phyloP scores from a whole-genome alignment of 2,888 invertebrate species.

The Drosophila meridiana region DNA sequence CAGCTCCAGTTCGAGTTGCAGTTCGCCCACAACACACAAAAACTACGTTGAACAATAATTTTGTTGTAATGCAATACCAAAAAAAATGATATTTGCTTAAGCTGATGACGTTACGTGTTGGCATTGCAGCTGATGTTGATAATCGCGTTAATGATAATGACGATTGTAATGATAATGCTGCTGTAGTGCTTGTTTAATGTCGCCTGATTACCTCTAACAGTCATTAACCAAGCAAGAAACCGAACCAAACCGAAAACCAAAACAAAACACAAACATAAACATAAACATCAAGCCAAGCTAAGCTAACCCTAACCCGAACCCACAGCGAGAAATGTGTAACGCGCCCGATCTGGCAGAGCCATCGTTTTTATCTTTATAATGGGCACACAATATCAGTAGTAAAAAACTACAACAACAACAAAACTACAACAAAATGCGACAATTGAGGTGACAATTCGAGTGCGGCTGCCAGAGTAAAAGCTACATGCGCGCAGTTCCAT shows the following conservation, averaged over 20 bases:
- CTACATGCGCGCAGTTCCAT: slow-evolving; percentile 19
- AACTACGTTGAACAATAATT: slow-evolving; percentile 60
- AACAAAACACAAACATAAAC: slow-evolving; percentile 42
- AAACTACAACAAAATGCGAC: slow-evolving; percentile 43
- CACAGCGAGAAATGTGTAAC: slow-evolving; percentile 38
- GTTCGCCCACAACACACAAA: slow-evolving; percentile 31
- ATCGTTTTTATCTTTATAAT: slow-evolving; percentile 78
- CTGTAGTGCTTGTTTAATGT: slow-evolving; percentile 70
- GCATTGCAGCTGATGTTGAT: slow-evolving; percentile 36
- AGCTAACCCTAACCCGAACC: slow-evolving; percentile 18
- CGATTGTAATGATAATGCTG: slow-evolving; percentile 35
- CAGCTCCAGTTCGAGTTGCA: slow-evolving; percentile 27
- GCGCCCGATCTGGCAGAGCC: slow-evolving; percentile 48
- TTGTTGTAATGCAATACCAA: slow-evolving; percentile 78
- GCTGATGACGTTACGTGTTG: slow-evolving; percentile 61
- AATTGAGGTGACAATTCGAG: slow-evolving; percentile 77
- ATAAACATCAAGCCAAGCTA: slow-evolving; percentile 11
- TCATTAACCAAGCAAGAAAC: slow-evolving; percentile 55
- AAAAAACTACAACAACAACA: slow-evolving; percentile 40
- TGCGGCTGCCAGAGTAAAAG: slow-evolving; percentile 30
- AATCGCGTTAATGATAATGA: slow-evolving; percentile 25
- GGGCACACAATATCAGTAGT: slow-evolving; percentile 78
- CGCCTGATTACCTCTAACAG: slow-evolving; percentile 72
- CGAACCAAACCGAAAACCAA: slow-evolving; percentile 43
- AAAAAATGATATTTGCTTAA: slow-evolving; percentile 67